phyloP scores from a whole-genome alignment of 2,797 vertebrate species.

The Myripristis jacobus region DNA sequence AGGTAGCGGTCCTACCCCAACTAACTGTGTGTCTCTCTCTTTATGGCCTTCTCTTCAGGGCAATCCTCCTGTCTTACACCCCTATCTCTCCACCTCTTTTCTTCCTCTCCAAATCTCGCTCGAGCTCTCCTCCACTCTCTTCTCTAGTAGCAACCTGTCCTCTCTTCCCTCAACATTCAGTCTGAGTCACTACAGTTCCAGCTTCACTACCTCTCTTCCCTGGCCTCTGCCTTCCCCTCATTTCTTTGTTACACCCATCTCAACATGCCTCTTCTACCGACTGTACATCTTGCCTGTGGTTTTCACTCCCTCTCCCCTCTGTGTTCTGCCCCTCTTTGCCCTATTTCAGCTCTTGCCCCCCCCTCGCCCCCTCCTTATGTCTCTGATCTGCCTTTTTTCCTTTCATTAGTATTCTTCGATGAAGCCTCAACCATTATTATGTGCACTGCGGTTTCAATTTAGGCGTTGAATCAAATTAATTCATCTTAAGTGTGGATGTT shows the following conservation, averaged over 20 bases:
- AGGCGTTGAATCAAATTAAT: background rate
- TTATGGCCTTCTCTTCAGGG: conserved; percentile 6
- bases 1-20: conserved; percentile 13
- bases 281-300: conserved; percentile 1
- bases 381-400: background rate
- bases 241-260: conserved; percentile 4
- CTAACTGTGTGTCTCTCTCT: conserved; percentile 2
- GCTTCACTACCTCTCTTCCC: conserved; percentile 6
- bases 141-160: background rate
- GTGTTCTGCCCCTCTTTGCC: background rate
- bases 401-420: background rate
- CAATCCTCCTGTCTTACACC: conserved; percentile 40
- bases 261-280: conserved; percentile 1
- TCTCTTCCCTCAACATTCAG: conserved; percentile 48
- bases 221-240: conserved; percentile 1
- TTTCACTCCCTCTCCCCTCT: background rate
- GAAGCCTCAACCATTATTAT: background rate
- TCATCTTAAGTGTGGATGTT: background rate
- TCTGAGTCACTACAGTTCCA: conserved; percentile 54
- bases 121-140: conserved; percentile 25
- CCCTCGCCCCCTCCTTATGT: background rate
- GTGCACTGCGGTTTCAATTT: background rate
- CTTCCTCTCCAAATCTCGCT: conserved; percentile 39
- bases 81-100: conserved; percentile 44
- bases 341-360: background rate